phyloP scores from a whole-genome alignment of 2,797 vertebrate genomes.

The Sciaenops ocellatus region DNA sequence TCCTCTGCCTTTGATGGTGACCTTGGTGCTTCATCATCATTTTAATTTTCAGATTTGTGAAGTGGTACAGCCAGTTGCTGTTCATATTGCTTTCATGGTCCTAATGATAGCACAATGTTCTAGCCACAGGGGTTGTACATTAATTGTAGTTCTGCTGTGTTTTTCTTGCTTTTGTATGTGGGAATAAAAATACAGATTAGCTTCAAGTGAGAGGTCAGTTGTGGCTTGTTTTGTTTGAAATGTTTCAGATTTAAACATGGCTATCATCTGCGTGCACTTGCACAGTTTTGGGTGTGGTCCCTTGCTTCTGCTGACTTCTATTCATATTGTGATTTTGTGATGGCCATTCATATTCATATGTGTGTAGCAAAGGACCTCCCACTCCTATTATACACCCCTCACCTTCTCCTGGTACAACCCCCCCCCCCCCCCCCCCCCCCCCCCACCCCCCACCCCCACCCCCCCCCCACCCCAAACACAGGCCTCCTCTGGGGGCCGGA shows the following conservation, averaged over 20 bases:
- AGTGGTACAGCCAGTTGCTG: constrained; percentile 40
- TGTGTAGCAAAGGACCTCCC: constrained; percentile 51
- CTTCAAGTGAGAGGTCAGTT: constrained; percentile 1
- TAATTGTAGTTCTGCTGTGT: constrained; percentile 44
- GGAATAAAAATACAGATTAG: constrained; percentile 15
- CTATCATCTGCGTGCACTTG: not conserved
- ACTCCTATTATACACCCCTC: constrained; percentile 43
- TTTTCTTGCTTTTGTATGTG: constrained; percentile 26
- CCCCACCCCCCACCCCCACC: constrained; percentile 21
- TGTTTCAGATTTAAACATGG: constrained; percentile 17
- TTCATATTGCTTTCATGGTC: constrained; percentile 42
- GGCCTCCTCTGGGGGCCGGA: constrained; percentile 44
- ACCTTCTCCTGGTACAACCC: constrained; percentile 12
- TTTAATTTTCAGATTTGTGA: constrained; percentile 41
- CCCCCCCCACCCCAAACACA: not conserved
- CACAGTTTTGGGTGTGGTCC: constrained; percentile 38
- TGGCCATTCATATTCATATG: constrained; percentile 73
- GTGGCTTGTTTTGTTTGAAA: not conserved
- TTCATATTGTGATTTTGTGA: constrained; percentile 71
- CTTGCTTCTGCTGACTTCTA: constrained; percentile 26
- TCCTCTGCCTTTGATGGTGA: constrained; percentile 66
- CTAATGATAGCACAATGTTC: constrained; percentile 41
- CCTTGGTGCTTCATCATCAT: constrained; percentile 50
- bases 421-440: no score
- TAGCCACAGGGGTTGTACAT: constrained; percentile 31